Conservation (phyloP, 2,113 vertebrate species). For the Etheostoma cragini region DNA sequence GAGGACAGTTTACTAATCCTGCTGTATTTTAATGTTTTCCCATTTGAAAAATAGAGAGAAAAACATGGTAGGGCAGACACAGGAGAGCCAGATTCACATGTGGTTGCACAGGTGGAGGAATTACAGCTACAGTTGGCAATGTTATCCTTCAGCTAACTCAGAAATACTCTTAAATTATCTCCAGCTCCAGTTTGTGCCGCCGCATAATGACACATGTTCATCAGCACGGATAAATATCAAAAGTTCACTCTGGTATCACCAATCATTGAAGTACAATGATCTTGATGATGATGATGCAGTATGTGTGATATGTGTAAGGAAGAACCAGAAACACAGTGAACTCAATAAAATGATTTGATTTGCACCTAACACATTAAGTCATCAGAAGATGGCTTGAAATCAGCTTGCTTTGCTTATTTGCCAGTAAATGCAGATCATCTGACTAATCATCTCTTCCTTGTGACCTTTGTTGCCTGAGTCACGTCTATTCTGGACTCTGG, state of each 20-base stretch:
- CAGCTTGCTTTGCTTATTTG: constrained; percentile 39
- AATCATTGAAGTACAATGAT: not conserved
- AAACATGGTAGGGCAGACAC: not conserved
- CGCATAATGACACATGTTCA: constrained; percentile 18
- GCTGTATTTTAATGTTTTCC: not conserved
- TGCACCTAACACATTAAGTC: constrained; percentile 36
- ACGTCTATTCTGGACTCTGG: constrained; percentile 31
- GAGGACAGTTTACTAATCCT: not conserved
- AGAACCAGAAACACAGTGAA: constrained; percentile 21
- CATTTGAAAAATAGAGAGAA: not conserved
- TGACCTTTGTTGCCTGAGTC: constrained; percentile 60
- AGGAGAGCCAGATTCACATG: constrained; percentile 2
- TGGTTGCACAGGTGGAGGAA: constrained; percentile 39
- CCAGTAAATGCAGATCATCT: constrained; percentile 48
- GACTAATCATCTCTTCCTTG: constrained; percentile 41
- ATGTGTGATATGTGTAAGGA: constrained; percentile 35
- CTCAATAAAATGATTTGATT: constrained; percentile 50
- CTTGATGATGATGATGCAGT: not conserved
- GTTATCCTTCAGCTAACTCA: constrained; percentile 33
- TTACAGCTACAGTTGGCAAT: constrained; percentile 31
- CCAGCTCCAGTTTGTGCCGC: not conserved
- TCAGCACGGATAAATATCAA: constrained; percentile 19
- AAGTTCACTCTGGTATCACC: constrained; percentile 38
- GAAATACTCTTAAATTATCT: constrained; percentile 4
- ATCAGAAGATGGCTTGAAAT: constrained; percentile 37